These are phyloP conservation scores for Psophia crepitans DNA, from an alignment of 2,113 vertebrate species.

Conservation along the genomic window DNA sequence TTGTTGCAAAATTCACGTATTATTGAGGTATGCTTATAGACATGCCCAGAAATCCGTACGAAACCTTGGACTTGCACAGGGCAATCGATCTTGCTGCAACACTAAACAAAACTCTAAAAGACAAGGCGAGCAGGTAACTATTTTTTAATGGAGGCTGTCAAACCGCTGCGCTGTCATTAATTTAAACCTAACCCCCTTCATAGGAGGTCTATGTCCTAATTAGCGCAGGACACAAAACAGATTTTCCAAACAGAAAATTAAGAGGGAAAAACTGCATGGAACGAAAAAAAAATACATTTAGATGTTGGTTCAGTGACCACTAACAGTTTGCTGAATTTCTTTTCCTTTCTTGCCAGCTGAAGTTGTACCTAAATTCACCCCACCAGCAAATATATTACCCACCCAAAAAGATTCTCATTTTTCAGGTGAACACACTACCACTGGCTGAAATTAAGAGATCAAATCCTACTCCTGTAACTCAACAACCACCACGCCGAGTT, in stretches of 20 bases:
- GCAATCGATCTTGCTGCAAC: background rate
- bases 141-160: background rate
- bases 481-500: accelerated
- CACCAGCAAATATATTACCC: background rate
- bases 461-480: background rate
- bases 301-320: background rate
- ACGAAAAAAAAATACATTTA: background rate
- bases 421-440: background rate
- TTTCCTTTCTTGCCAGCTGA: background rate
- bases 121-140: background rate
- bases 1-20: background rate
- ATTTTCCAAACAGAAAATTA: background rate
- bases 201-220: background rate
- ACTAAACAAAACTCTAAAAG: background rate
- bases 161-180: background rate
- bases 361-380: background rate
- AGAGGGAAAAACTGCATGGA: background rate
- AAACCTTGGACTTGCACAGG: background rate
- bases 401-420: background rate
- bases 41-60: background rate
- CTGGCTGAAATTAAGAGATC: background rate
- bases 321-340: background rate
- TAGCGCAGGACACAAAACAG: background rate
- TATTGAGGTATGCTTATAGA: background rate
- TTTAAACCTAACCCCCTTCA: background rate